Conservation (phyloP, 1,140 invertebrate species). For the Riptortus pedestris region DNA sequence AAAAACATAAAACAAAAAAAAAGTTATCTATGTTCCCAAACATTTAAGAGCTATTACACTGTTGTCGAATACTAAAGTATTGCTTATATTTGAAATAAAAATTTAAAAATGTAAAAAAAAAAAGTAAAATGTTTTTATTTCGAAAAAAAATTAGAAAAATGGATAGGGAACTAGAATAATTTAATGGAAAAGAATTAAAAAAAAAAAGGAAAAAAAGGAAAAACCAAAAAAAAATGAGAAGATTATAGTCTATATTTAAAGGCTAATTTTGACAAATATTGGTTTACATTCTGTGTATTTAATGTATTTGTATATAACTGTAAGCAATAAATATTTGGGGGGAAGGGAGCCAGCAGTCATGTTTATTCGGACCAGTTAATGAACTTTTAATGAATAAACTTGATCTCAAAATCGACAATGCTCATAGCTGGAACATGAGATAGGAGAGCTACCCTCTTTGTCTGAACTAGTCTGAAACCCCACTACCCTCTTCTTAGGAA, state of each 20-base stretch:
- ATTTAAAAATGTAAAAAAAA: neutral
- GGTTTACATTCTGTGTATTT: conserved; percentile 7
- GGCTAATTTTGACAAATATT: conserved; percentile 14
- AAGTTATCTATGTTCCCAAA: conserved; percentile 4
- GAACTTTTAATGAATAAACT: neutral
- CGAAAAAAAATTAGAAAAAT: neutral
- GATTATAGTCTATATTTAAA: neutral
- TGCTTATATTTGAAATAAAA: conserved; percentile 4
- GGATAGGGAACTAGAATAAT: neutral
- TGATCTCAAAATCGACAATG: conserved; percentile 1
- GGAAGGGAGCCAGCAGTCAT: neutral
- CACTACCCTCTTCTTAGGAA: neutral
- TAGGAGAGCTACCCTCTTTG: neutral
- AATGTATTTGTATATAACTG: no score
- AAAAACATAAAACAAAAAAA: neutral
- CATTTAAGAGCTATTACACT: neutral
- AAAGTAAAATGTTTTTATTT: conserved; percentile 5
- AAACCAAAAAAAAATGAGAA: neutral
- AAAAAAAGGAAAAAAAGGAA: conserved; percentile 10
- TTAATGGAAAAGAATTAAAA: neutral
- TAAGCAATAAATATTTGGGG: neutral
- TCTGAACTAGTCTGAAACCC: conserved; percentile 1
- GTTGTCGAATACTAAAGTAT: conserved; percentile 1
- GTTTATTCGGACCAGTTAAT: neutral
- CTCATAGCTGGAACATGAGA: neutral